Percentiles rank a stretch among this genome's conserved stretches.
phyloP scores from a whole-genome alignment of 23 tunicate species.

The Clavelina lepadiformis region DNA sequence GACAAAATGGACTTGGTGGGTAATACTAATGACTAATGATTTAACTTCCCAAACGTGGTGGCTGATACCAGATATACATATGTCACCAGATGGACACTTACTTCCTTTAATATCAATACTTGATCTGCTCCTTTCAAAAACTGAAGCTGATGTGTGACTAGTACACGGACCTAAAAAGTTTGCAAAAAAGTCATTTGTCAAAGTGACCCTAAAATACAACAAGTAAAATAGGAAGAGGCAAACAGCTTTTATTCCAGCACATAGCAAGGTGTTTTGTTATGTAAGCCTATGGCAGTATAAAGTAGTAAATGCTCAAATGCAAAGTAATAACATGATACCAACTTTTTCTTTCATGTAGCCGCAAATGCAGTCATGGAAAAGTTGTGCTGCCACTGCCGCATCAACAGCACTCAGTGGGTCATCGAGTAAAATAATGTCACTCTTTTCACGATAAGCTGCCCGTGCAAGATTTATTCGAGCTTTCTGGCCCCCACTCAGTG shows the following conservation, averaged over 20 bases:
- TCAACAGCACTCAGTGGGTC: slow-evolving; percentile 90
- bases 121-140: slow-evolving; percentile 51
- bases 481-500: slow-evolving; percentile 86
- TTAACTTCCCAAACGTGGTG: no score
- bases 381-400: slow-evolving; percentile 41
- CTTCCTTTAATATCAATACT: slow-evolving; percentile 54
- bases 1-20: no score
- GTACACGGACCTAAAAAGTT: slow-evolving; percentile 30
- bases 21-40: no score
- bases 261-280: no score
- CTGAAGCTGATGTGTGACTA: slow-evolving; percentile 71
- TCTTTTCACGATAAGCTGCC: slow-evolving; percentile 43
- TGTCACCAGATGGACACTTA: no score
- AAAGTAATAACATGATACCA: background rate
- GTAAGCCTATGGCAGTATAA: no score
- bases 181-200: no score
- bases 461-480: slow-evolving; percentile 79
- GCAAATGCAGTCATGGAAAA: slow-evolving; percentile 53
- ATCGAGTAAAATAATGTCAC: slow-evolving; percentile 44
- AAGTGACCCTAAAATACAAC: no score
- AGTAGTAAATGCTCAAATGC: no score
- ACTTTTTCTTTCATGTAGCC: slow-evolving; percentile 46
- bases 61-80: no score
- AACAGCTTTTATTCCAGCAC: no score
- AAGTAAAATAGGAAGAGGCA: no score